phyloP scores from a whole-genome alignment of 92 coral and sea anemone genomes.

The Virgularia gustaviana region DNA sequence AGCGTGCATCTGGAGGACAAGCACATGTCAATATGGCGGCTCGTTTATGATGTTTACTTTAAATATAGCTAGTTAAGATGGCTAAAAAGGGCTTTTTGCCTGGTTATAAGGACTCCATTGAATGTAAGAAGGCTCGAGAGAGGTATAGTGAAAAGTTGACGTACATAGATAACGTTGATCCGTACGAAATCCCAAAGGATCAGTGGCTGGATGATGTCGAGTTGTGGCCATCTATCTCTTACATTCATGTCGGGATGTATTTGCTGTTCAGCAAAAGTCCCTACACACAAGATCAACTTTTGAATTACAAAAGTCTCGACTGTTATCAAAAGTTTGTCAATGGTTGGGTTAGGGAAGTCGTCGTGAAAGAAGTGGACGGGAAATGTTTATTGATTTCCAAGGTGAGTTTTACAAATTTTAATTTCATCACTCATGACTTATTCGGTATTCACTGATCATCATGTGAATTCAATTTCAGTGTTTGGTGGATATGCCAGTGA shows the following conservation, averaged over 20 bases:
- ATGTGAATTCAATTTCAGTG: too few species aligned
- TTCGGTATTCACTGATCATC: not conserved
- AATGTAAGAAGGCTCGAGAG: not conserved
- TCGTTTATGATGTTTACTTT: too few species aligned
- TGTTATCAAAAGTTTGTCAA: slow-evolving; percentile 43
- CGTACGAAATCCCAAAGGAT: slow-evolving; percentile 44
- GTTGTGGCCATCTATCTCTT: slow-evolving; percentile 39
- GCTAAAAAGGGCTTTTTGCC: not conserved
- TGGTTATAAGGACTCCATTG: not conserved
- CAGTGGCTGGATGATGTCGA: slow-evolving; percentile 45
- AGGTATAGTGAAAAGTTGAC: not conserved
- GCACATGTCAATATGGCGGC: too few species aligned
- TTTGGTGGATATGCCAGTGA: too few species aligned
- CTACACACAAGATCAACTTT: slow-evolving; percentile 46
- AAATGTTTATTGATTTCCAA: slow-evolving; percentile 47
- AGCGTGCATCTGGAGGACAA: too few species aligned
- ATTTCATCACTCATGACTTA: not conserved
- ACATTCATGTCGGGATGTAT: slow-evolving; percentile 56
- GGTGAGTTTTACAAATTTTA: slow-evolving; percentile 3
- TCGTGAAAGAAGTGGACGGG: slow-evolving; percentile 42
- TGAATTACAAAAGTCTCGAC: slow-evolving; percentile 48
- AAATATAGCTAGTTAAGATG: too few species aligned
- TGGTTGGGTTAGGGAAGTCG: slow-evolving; percentile 55
- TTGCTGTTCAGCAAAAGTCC: slow-evolving; percentile 43
- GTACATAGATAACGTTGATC: slow-evolving; percentile 3